phyloP scores from a whole-genome alignment of 2,113 vertebrate species.

The Amazona vittata region DNA sequence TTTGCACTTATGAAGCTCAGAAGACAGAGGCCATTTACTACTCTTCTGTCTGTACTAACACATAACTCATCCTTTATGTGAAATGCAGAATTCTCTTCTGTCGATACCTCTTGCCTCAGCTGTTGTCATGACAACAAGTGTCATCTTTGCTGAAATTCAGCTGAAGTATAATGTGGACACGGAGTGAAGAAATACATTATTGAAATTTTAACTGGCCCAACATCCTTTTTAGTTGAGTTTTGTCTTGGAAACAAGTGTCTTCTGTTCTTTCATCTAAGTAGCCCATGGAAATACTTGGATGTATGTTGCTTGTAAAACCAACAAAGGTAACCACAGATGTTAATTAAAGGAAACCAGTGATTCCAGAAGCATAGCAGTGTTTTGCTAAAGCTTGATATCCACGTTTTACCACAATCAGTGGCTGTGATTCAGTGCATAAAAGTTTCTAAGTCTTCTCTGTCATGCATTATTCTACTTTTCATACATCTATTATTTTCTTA shows the following conservation, averaged over 20 bases:
- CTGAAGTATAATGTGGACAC: not conserved
- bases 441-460: not conserved
- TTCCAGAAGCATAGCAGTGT: not conserved
- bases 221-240: not conserved
- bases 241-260: not conserved
- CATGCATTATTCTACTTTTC: not conserved
- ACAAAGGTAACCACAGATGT: not conserved
- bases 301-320: not conserved
- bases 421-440: not conserved
- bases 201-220: not conserved
- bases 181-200: not conserved
- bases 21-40: not conserved
- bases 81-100: constrained; percentile 18
- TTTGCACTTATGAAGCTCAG: not conserved
- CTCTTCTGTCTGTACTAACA: constrained; percentile 16
- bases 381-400: not conserved
- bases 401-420: not conserved
- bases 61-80: not conserved
- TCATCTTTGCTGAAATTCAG: constrained; percentile 23
- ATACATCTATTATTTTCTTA: not conserved
- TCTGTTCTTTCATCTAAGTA: not conserved
- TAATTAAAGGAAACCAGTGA: not conserved
- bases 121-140: constrained; percentile 48
- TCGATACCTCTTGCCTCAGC: not conserved
- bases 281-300: not conserved